These are phyloP conservation scores for Eleutherodactylus coqui DNA, from an alignment of 2,797 vertebrate species.

Conservation along the genomic window DNA sequence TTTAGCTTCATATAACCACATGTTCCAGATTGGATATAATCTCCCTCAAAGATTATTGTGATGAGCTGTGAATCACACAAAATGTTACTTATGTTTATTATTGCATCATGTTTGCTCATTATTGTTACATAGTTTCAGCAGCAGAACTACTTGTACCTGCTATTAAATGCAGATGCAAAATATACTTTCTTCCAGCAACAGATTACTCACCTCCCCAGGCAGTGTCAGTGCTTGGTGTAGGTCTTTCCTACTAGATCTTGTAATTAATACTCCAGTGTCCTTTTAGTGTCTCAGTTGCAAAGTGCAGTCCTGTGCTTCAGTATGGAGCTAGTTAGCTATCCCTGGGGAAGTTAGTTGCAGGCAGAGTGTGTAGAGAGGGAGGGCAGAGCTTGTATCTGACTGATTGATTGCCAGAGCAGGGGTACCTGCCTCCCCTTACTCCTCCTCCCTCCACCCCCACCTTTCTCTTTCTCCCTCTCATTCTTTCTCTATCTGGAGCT, in stretches of 20 bases:
- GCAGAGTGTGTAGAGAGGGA: slow-evolving; percentile 47
- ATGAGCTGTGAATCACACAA: not conserved
- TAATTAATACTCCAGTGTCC: slow-evolving; percentile 52
- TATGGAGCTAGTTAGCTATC: slow-evolving; percentile 13
- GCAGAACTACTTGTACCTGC: not conserved
- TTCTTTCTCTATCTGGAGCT: slow-evolving; percentile 55
- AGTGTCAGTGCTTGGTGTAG: slow-evolving; percentile 12
- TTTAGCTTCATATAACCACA: not conserved
- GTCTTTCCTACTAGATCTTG: slow-evolving; percentile 2
- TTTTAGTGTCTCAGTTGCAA: slow-evolving; percentile 16
- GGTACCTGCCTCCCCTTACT: slow-evolving; percentile 65
- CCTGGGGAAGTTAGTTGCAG: slow-evolving; percentile 26
- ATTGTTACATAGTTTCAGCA: not conserved
- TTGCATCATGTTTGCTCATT: not conserved
- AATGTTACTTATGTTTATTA: not conserved
- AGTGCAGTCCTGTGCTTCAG: slow-evolving; percentile 44
- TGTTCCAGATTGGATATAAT: not conserved
- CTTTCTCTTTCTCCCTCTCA: slow-evolving; percentile 56
- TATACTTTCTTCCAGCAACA: not conserved
- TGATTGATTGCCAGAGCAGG: slow-evolving; percentile 62
- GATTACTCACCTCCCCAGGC: slow-evolving; percentile 46
- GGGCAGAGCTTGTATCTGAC: slow-evolving; percentile 55
- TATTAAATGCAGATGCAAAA: not conserved
- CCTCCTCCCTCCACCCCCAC: slow-evolving; percentile 49
- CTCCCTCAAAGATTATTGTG: not conserved